Conservation (phyloP, 1,140 invertebrate genomes). For the Caenorhabditis remanei region DNA sequence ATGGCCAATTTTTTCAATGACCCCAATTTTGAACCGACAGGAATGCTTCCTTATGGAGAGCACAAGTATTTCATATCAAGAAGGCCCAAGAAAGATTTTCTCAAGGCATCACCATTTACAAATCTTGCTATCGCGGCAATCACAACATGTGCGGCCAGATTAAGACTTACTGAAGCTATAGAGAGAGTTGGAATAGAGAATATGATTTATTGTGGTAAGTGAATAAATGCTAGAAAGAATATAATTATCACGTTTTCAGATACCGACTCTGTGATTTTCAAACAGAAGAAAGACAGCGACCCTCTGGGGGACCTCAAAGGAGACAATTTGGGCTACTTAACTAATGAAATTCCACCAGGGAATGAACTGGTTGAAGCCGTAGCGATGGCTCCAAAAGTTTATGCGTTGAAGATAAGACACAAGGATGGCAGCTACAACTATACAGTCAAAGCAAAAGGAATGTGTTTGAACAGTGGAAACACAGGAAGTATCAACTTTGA, state of each 20-base stretch:
- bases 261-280: neutral
- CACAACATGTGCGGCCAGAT: neutral
- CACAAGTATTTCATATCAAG: neutral
- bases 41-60: neutral
- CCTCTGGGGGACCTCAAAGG: neutral
- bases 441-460: neutral
- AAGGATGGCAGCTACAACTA: neutral
- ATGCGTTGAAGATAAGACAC: neutral
- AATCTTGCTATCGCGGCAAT: neutral
- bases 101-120: neutral
- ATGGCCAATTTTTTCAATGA: neutral
- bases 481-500: neutral
- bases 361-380: neutral
- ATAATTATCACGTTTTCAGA: neutral
- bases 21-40: neutral
- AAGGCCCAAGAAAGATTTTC: neutral
- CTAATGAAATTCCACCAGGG: neutral
- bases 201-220: constrained; percentile 1
- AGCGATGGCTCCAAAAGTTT: neutral
- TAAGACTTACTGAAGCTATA: neutral
- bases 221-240: neutral
- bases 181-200: neutral
- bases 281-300: neutral
- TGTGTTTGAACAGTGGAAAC: neutral
- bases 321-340: neutral